Conservation (phyloP, 1,140 invertebrate species). For the Polypedilum vanderplanki region DNA sequence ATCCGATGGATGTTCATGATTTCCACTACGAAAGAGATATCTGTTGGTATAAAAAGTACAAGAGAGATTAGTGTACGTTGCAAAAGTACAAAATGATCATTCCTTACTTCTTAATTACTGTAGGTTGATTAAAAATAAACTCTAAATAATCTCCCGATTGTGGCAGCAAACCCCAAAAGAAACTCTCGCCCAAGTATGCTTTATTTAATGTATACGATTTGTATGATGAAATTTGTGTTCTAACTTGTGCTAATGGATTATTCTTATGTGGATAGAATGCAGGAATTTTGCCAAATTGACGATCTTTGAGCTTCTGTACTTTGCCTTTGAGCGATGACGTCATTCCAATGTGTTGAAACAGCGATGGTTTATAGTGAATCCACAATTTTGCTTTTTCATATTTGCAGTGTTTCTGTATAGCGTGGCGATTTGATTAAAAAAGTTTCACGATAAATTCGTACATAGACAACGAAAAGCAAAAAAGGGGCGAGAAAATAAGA, state of each 20-base stretch:
- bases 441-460: background rate
- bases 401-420: conserved; percentile 86
- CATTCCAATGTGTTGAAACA: conserved; percentile 94
- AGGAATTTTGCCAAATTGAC: conserved; percentile 83
- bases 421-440: conserved; percentile 12
- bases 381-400: conserved; percentile 71
- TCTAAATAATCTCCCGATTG: conserved; percentile 73
- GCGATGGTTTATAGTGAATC: conserved; percentile 82
- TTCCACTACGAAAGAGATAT: conserved; percentile 84
- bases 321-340: conserved; percentile 95
- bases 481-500: background rate
- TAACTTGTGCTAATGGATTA: conserved; percentile 66
- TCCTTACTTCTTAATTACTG: conserved; percentile 64
- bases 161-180: conserved; percentile 88
- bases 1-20: conserved; percentile 85
- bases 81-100: conserved; percentile 25
- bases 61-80: background rate
- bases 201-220: conserved; percentile 71
- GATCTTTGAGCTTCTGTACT: conserved; percentile 94
- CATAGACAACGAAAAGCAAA: background rate
- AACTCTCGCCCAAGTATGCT: conserved; percentile 82
- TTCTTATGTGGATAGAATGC: conserved; percentile 77
- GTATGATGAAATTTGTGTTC: conserved; percentile 75
- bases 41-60: conserved; percentile 46
- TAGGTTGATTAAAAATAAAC: conserved; percentile 74